Evolutionary conservation across 1,140 invertebrate genomes (phyloP).

Genomic region (Magallana gigas): DNA sequence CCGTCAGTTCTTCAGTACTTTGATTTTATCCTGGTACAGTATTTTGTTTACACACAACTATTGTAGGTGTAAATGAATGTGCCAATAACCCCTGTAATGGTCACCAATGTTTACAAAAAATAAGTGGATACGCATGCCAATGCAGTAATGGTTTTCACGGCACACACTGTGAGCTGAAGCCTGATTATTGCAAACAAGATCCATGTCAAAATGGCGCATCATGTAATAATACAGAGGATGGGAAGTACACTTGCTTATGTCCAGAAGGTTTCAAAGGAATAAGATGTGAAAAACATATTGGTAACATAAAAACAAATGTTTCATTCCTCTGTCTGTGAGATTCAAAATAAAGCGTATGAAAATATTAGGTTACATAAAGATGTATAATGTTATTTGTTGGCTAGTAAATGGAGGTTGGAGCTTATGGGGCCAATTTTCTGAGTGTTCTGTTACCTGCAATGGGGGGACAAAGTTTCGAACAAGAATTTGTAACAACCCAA

Average conservation of each 20-base stretch:
- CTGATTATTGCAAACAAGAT: slow-evolving; percentile 55
- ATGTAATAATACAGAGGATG: slow-evolving; percentile 77
- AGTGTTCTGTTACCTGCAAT: slow-evolving; percentile 93
- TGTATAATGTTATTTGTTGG: neutral
- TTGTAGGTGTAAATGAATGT: slow-evolving; percentile 39
- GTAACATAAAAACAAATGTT: neutral
- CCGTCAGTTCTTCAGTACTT: too few relatives aligned
- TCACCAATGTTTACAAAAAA: slow-evolving; percentile 22
- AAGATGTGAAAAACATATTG: slow-evolving; percentile 4
- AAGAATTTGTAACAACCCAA: slow-evolving; percentile 61
- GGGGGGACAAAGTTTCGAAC: slow-evolving; percentile 88
- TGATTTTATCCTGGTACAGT: too few relatives aligned
- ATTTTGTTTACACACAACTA: too few relatives aligned
- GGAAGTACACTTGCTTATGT: neutral
- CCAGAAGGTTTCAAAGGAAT: neutral
- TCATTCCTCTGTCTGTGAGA: neutral
- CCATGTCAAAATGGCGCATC: slow-evolving; percentile 57
- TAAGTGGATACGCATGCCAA: slow-evolving; percentile 24
- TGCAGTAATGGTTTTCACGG: slow-evolving; percentile 49
- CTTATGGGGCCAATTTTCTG: slow-evolving; percentile 87
- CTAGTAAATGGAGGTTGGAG: slow-evolving; percentile 54
- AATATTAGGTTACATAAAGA: too few relatives aligned
- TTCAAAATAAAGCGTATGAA: too few relatives aligned
- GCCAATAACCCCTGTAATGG: slow-evolving; percentile 25
- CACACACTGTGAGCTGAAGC: slow-evolving; percentile 46